phyloP scores from a whole-genome alignment of 2,797 vertebrate species.

The Pseudopleuronectes americanus region DNA sequence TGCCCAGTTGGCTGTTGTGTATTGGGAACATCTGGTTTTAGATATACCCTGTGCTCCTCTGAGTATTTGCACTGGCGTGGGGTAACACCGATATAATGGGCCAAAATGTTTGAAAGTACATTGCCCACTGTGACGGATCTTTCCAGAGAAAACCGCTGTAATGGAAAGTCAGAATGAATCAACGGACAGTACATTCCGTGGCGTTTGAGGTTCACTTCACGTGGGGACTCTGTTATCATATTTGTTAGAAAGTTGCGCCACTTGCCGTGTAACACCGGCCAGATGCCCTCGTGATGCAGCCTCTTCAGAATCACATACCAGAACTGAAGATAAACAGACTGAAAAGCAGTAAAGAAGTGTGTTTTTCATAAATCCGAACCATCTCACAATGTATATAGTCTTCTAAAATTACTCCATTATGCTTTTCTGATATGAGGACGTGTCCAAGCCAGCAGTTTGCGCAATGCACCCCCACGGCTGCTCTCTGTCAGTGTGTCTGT shows the following conservation, averaged over 20 bases:
- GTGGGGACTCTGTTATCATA: conserved; percentile 8
- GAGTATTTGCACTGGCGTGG: conserved; percentile 69
- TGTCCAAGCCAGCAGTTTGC: conserved; percentile 48
- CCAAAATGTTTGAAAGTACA: conserved; percentile 65
- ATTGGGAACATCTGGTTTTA: conserved; percentile 70
- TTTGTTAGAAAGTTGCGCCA: conserved; percentile 49
- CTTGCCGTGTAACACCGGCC: conserved; percentile 5
- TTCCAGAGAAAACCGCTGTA: conserved; percentile 74
- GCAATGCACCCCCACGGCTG: conserved; percentile 33
- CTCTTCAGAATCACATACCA: conserved; percentile 12
- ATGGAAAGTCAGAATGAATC: conserved; percentile 63
- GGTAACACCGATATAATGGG: conserved; percentile 21
- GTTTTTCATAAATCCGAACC: conserved; percentile 5
- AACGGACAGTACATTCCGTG: conserved; percentile 38
- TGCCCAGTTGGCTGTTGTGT: conserved; percentile 60
- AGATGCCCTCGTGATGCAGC: background rate
- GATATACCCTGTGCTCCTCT: conserved; percentile 59
- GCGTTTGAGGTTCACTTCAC: conserved; percentile 47
- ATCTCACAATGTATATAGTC: background rate
- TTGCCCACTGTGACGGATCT: conserved; percentile 62
- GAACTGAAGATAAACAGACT: background rate
- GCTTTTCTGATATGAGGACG: conserved; percentile 24
- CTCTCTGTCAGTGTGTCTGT: conserved; percentile 69
- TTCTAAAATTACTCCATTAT: conserved; percentile 4
- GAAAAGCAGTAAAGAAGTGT: background rate